Evolutionary conservation across 2,888 invertebrate species (phyloP).

Genomic region (Stratiomys singularior): DNA sequence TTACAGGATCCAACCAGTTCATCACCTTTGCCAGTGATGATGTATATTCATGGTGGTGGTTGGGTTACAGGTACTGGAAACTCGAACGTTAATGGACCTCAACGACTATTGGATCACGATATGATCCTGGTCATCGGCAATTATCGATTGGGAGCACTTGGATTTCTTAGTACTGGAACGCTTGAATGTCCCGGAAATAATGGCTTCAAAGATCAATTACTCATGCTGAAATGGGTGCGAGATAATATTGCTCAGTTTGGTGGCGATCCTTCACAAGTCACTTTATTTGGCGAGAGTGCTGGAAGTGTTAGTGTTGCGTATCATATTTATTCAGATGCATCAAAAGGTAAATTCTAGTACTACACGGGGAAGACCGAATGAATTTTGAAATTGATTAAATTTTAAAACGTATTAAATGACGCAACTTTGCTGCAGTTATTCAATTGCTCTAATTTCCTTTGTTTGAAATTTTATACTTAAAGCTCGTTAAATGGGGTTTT

Average conservation of each 20-base stretch:
- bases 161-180: constrained; percentile 52
- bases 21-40: constrained; percentile 58
- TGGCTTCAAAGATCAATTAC: constrained; percentile 49
- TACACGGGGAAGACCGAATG: no score
- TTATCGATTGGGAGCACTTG: constrained; percentile 59
- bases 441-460: no score
- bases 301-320: constrained; percentile 28
- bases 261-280: constrained; percentile 37
- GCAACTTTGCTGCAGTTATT: neutral
- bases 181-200: constrained; percentile 47
- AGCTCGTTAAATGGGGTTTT: no score
- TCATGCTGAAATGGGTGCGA: constrained; percentile 49
- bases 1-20: neutral
- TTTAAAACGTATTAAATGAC: no score
- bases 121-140: constrained; percentile 61
- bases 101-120: constrained; percentile 60
- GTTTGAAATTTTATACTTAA: no score
- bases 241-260: constrained; percentile 47
- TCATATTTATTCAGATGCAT: neutral
- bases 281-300: constrained; percentile 27
- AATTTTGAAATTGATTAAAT: no score
- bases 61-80: constrained; percentile 69
- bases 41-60: constrained; percentile 65
- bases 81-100: constrained; percentile 61
- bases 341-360: neutral